Conservation (phyloP, 2,113 vertebrate genomes). For the Centropristis striata region DNA sequence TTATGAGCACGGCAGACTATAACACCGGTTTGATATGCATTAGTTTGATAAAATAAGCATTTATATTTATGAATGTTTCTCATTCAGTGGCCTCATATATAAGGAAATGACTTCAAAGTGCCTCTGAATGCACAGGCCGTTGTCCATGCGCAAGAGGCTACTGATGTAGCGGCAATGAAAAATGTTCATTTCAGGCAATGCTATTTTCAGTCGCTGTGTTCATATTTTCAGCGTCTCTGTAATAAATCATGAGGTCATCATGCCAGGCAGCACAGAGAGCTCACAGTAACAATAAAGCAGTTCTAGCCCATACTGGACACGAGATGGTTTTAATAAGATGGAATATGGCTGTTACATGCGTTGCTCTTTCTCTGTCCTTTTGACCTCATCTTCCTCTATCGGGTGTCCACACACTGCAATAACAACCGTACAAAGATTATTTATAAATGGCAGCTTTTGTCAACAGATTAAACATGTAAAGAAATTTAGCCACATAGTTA, state of each 20-base stretch:
- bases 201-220: constrained; percentile 55
- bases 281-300: constrained; percentile 42
- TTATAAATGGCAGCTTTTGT: background rate
- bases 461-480: background rate
- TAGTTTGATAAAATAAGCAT: constrained; percentile 78
- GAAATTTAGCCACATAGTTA: background rate
- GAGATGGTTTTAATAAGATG: constrained; percentile 47
- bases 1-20: constrained; percentile 49
- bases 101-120: constrained; percentile 59
- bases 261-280: constrained; percentile 26
- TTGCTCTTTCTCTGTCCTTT: background rate
- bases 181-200: constrained; percentile 41
- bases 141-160: constrained; percentile 13
- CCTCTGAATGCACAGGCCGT: constrained; percentile 21
- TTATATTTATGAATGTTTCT: constrained; percentile 75
- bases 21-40: constrained; percentile 71
- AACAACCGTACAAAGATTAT: background rate
- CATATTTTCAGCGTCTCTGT: constrained; percentile 44
- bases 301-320: constrained; percentile 7
- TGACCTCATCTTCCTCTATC: background rate
- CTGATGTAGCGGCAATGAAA: constrained; percentile 54
- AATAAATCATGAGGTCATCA: constrained; percentile 70
- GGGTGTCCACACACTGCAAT: background rate
- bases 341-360: background rate
- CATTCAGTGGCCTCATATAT: constrained; percentile 41